Evolutionary conservation across 2,113 vertebrate genomes (phyloP), one percentile per base, ranked within the genome.

Genomic region (Otolemur garnettii): DNA sequence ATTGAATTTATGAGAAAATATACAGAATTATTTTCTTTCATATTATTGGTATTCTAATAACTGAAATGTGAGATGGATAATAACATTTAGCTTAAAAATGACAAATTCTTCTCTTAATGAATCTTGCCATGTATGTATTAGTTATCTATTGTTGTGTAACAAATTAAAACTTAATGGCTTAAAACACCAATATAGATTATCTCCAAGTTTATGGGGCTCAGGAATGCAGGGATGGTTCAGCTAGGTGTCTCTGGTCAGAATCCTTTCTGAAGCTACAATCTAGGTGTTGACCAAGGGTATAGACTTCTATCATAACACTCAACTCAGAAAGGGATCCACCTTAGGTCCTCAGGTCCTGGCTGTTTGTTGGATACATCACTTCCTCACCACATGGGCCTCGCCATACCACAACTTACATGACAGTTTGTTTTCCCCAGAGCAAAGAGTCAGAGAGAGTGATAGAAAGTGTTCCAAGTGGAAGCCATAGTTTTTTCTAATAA

Each of bases 81-180:
- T 24, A 79, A 45, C 0, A 57, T 45, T 79, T n/a, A 79, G 28
- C 24, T 84, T 94, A 59, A 82, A 86, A 17, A 87, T 19, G 11
- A 28, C 21, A 74, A 79, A 59, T 0, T 8, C 64, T 86, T 79
- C 53, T 96, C 50, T 94, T 82, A 22, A 69, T 55, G 66, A 85
- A 91, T 50, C 21, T 55, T 91, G 78, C 13, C 19, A 79, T 60
- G 0, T 50, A 79, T 60, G 0, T 50, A 13, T 64, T 42, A 74
- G 35, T 80, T 82, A 94, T 86, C 30, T 75, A 60, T 24, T 77
- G 8, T 68, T 72, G 21, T 60, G 3, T 72, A 86, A 72, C 5
- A 75, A 26, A 89, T 64, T 68, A 91, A 88, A 95, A 62, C 53
- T 42, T 89, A 59, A 53, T 78, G n/a, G 68, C 55, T 92, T 83